Evolutionary conservation across 2,888 invertebrate species (phyloP).

Genomic region (Orchesellides sinensis): DNA sequence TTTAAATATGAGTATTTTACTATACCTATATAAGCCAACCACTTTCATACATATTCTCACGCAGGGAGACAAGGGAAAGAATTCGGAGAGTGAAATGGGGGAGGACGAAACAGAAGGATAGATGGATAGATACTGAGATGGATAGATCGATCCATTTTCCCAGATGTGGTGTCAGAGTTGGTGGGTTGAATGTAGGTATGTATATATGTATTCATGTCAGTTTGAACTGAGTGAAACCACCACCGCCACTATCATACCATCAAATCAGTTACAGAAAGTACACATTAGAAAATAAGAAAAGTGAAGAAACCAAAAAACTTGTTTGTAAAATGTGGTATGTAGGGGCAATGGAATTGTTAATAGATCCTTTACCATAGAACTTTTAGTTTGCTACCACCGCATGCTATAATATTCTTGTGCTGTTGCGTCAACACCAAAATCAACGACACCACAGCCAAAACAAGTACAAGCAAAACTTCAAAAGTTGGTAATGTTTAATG

Average conservation of each 20-base stretch:
- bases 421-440: no score
- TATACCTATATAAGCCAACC: neutral
- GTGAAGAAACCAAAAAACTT: neutral
- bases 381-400: neutral
- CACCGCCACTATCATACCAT: conserved; percentile 20
- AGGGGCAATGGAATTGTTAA: no score
- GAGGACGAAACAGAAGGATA: conserved; percentile 25
- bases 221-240: neutral
- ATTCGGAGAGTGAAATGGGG: conserved; percentile 22
- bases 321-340: conserved; percentile 14
- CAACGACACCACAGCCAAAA: neutral
- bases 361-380: neutral
- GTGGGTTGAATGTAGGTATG: no score
- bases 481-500: no score
- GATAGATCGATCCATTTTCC: conserved; percentile 53
- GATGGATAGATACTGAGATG: conserved; percentile 37
- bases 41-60: neutral
- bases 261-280: conserved; percentile 2
- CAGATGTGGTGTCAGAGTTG: conserved; percentile 38
- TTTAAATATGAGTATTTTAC: neutral
- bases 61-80: conserved; percentile 25
- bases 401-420: neutral
- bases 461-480: no score
- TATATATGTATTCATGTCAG: conserved; percentile 8
- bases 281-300: neutral